Base-by-base conservation (phyloP, 2,888 invertebrate genomes). In the Lepidochrysops patricia region DNA sequence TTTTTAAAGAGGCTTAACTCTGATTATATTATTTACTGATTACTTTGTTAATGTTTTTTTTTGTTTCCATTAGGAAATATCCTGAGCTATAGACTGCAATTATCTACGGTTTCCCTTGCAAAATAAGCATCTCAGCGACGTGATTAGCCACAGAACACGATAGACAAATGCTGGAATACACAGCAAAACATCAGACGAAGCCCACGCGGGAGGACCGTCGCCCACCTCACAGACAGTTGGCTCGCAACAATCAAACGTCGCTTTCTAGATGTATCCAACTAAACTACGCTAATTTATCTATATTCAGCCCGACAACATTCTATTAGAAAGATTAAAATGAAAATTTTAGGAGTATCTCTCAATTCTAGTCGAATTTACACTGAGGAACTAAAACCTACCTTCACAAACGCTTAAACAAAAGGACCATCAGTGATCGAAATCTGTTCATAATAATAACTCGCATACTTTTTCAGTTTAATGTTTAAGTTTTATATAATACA, bases 231-330 rank as follows among this genome's bases (percentile, higher is more conserved):
- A 27, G 54, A 54, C 54, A 54, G 54, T 54, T 32, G 54, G 54
- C 54, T 54, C 54, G 54, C 54, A 54, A 54, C 32, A 54, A 54
- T 54, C 54, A 54, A 27, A 54, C 54, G 32, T 54, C 54, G 27
- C 54, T 15, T 19, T 54, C 54, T 15, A 54, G 29, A 29, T 54
- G 54, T 54, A 19, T 19, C 3, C 48, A 9, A 7, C 15, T 29
- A 32, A 27, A 54, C 19, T 32, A 32, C 27, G 13, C 29, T 54
- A 19, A 19, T 54, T 54, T 54, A 54, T 54, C 19, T 54, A 54
- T 29, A 54, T 15, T 29, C 52, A 52, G 52, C 27, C 32, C 54
- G 27, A 52, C 52, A 52, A 27, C 52, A 15, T 52, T 4, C 52
- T 52, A 29, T 52, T 29, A 52, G 13, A 27, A 27, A 43, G 43